Evolutionary conservation across 2,888 invertebrate genomes (phyloP).

Genomic region (Anaspis maculata): DNA sequence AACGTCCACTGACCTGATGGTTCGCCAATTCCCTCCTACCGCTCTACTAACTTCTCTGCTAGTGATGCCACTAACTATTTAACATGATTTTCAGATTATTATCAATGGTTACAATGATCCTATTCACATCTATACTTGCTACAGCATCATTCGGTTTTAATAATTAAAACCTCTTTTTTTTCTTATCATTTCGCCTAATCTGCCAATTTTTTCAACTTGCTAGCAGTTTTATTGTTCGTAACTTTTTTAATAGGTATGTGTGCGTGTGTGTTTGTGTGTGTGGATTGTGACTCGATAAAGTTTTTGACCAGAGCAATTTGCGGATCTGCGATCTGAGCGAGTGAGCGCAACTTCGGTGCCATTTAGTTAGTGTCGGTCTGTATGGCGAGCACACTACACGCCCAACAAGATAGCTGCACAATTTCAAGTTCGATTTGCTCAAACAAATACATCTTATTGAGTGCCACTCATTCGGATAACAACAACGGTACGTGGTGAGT

Average conservation of each 20-base stretch:
- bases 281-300: slow-evolving; percentile 4
- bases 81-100: slow-evolving; percentile 14
- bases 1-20: slow-evolving; percentile 42
- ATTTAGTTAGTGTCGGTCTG: slow-evolving; percentile 18
- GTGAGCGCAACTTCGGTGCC: slow-evolving; percentile 17
- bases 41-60: slow-evolving; percentile 16
- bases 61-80: slow-evolving; percentile 16
- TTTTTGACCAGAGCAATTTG: slow-evolving; percentile 14
- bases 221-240: too few relatives aligned
- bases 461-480: too few relatives aligned
- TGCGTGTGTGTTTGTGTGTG: too few relatives aligned
- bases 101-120: slow-evolving; percentile 11
- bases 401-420: slow-evolving; percentile 12
- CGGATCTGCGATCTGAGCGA: slow-evolving; percentile 16
- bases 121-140: slow-evolving; percentile 5
- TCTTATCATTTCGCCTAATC: too few relatives aligned
- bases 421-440: slow-evolving; percentile 5
- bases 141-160: slow-evolving; percentile 8
- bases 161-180: too few relatives aligned
- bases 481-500: too few relatives aligned
- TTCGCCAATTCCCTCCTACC: slow-evolving; percentile 28
- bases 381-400: slow-evolving; percentile 15
- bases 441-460: slow-evolving; percentile 1
- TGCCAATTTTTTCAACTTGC: too few relatives aligned
- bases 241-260: too few relatives aligned